Evolutionary conservation across 2,888 invertebrate species (phyloP).

Genomic region (Ommatoiulus sabulosus): DNA sequence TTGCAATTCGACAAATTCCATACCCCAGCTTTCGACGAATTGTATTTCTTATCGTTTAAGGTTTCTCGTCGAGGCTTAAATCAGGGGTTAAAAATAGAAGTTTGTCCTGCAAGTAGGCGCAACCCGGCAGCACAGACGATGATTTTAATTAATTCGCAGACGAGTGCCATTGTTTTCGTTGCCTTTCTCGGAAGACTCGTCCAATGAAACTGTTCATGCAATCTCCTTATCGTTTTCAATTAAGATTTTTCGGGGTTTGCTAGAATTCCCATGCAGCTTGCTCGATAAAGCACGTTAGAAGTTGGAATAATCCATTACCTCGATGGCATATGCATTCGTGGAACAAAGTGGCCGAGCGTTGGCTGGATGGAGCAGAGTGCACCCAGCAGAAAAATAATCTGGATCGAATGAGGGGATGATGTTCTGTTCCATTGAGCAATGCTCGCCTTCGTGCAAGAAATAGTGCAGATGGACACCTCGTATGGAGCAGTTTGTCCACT

Average conservation of each 20-base stretch:
- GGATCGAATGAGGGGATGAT: constrained; percentile 36
- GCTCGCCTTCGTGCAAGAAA: background rate
- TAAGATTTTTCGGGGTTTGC: constrained; percentile 39
- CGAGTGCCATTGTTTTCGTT: background rate
- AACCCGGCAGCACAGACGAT: background rate
- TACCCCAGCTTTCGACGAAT: background rate
- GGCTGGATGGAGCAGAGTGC: background rate
- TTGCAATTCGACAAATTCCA: background rate
- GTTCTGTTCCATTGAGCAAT: constrained; percentile 38
- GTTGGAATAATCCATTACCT: constrained; percentile 36
- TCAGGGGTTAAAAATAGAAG: background rate
- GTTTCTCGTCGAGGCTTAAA: background rate
- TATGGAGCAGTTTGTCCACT: constrained; percentile 24
- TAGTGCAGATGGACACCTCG: constrained; percentile 28
- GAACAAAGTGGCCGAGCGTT: constrained; percentile 1
- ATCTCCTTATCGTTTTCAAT: constrained; percentile 43
- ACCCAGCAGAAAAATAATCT: constrained; percentile 21
- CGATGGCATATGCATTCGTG: constrained; percentile 25
- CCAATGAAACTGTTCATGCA: constrained; percentile 31
- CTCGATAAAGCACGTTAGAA: constrained; percentile 40
- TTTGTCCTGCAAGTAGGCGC: background rate
- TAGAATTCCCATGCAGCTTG: constrained; percentile 24
- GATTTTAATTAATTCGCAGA: constrained; percentile 31
- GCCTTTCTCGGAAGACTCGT: background rate
- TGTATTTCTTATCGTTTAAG: background rate